These are phyloP conservation scores for Callospermophilus lateralis DNA, from an alignment of 2,113 vertebrate genomes.

Conservation along the genomic window DNA sequence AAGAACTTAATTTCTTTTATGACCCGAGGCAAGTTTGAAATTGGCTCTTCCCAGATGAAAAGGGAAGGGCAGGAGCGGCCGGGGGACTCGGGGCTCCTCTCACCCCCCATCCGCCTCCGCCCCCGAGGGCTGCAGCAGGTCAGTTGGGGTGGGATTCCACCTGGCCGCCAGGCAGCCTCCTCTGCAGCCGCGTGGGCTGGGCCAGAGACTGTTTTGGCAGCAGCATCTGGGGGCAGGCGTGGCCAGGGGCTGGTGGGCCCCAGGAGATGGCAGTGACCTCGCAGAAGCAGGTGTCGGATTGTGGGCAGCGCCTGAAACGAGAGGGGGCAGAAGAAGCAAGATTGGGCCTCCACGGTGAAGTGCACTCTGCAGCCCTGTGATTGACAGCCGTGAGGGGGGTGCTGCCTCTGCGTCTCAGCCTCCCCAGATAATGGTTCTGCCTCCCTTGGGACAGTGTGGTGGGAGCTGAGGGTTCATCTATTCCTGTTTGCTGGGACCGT, in stretches of 20 bases:
- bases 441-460: neutral
- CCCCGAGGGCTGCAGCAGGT: neutral
- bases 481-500: neutral
- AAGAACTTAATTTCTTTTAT: conserved; percentile 80
- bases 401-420: neutral
- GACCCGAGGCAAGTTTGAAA: conserved; percentile 78
- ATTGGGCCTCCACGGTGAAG: neutral
- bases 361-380: neutral
- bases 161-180: neutral
- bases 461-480: neutral
- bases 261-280: neutral
- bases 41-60: conserved; percentile 76
- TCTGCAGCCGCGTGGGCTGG: accelerated
- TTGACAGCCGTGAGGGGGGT: neutral
- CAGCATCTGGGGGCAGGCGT: neutral
- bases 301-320: neutral
- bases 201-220: neutral
- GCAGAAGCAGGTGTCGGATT: accelerated
- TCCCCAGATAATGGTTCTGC: neutral
- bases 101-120: neutral
- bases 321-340: neutral
- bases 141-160: conserved; percentile 66
- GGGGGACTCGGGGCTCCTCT: neutral
- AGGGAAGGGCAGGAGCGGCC: neutral
- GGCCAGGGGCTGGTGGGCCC: neutral